These are phyloP conservation scores for Endotricha flammealis DNA, from an alignment of 2,888 invertebrate species.

Conservation along the genomic window DNA sequence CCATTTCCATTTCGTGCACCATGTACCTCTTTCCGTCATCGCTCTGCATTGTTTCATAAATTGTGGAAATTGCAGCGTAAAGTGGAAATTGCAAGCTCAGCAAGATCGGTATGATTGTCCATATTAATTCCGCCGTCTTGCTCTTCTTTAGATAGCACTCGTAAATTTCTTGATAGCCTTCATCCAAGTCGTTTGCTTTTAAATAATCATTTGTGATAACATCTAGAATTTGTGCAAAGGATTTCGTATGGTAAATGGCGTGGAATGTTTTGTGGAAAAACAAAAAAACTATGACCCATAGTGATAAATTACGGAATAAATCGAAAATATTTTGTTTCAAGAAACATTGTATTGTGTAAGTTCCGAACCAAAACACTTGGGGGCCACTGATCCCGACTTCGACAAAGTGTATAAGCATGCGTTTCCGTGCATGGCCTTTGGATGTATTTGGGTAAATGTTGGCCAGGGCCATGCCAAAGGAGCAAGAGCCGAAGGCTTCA, in stretches of 20 bases:
- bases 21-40: constrained; percentile 40
- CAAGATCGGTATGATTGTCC: constrained; percentile 44
- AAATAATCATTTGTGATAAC: constrained; percentile 44
- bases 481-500: constrained; percentile 44
- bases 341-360: constrained; percentile 42
- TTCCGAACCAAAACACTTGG: constrained; percentile 45
- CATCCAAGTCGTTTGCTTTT: constrained; percentile 39
- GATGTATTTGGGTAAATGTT: constrained; percentile 45
- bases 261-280: constrained; percentile 54
- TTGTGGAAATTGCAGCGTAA: constrained; percentile 40
- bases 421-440: constrained; percentile 15
- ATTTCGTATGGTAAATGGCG: constrained; percentile 36
- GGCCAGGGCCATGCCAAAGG: constrained; percentile 45
- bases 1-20: constrained; percentile 54
- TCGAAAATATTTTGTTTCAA: constrained; percentile 39
- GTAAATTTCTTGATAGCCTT: constrained; percentile 44
- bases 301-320: constrained; percentile 44
- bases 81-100: constrained; percentile 46
- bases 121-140: constrained; percentile 38
- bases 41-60: constrained; percentile 38
- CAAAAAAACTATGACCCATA: constrained; percentile 38
- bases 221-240: constrained; percentile 36
- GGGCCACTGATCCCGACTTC: too few relatives aligned
- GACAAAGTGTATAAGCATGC: constrained; percentile 26
- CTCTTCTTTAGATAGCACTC: constrained; percentile 39